Evolutionary conservation across 2,113 vertebrate species (phyloP), one percentile per base, ranked within the genome.

Genomic region (Phylloscopus whistleri): DNA sequence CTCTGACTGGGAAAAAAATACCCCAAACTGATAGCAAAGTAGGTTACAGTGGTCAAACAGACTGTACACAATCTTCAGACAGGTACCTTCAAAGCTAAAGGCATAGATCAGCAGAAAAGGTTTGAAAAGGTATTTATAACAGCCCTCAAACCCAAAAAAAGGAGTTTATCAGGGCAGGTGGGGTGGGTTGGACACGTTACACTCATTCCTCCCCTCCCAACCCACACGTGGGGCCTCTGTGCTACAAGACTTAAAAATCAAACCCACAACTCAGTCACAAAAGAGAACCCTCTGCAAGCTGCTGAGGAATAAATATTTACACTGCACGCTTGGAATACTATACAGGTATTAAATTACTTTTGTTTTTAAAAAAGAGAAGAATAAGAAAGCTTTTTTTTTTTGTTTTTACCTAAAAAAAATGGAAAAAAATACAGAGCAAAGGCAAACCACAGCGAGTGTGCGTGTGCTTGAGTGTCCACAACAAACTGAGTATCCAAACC

Each of bases 301-400:
- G 93, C 94, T 96, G 96, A 98, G 97, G 97, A 97, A 97, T 92
- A 97, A 97, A 97, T 98, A 98, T 97, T 96, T 98, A 98, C 98
- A 98, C 80, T 93, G 97, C 92, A 78, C 97, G 93, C 97, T 97
- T 97, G 97, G 97, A 97, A 98, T 95, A 96, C 98, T 98, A 95
- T 96, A 98, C 98, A 99, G 97, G 97, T 95, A 97, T 98, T 97
- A 97, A 98, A 97, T 97, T 96, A 97, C 93, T 89, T 44, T 7
- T 48, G 72, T 35, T 70, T 35, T 60, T 75, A 2, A 33, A 49
- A 84, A 97, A 96, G 97, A 96, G 95, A 92, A 89, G 94, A 94
- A 67, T 86, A 90, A 98, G 90, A 87, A 96, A 94, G 87, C 37
- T 84, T 88, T 84, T 84, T 69, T n/a, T 69, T 37, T 88, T 84